Conservation (phyloP, 2,113 vertebrate genomes). For the Ammodytes dubius region DNA sequence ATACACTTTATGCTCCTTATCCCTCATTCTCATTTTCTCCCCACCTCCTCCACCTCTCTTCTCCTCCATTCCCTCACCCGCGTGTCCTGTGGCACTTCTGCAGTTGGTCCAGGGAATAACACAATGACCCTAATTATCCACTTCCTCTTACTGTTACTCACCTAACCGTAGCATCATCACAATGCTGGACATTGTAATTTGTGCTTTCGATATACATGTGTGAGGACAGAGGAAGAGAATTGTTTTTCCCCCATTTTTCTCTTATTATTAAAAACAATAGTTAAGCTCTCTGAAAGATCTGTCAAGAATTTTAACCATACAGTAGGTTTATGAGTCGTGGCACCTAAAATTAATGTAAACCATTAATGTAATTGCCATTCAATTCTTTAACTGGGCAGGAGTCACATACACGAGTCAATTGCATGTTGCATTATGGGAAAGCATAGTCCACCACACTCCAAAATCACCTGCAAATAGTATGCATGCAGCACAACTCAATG, state of each 20-base stretch:
- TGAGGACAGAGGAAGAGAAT: neutral
- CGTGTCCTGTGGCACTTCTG: slow-evolving; percentile 60
- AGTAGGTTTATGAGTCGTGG: neutral
- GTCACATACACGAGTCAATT: neutral
- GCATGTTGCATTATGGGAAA: neutral
- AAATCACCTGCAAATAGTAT: neutral
- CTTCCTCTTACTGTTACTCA: slow-evolving; percentile 42
- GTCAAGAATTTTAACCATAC: slow-evolving; percentile 1
- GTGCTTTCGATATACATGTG: neutral
- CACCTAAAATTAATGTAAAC: neutral
- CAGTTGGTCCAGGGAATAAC: slow-evolving; percentile 52
- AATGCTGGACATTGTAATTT: slow-evolving; percentile 24
- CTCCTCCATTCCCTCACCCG: slow-evolving; percentile 9
- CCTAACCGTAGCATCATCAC: slow-evolving; percentile 1
- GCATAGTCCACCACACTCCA: neutral
- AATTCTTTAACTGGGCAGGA: neutral
- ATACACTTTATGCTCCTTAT: slow-evolving; percentile 9
- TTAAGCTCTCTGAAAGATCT: neutral
- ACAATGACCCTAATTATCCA: slow-evolving; percentile 66
- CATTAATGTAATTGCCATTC: neutral
- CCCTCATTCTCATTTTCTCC: slow-evolving; percentile 13
- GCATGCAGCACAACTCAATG: neutral
- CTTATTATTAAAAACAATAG: neutral
- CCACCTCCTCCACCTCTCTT: neutral
- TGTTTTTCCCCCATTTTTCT: neutral